Conservation (phyloP, 1,140 invertebrate genomes). For the Hirudo medicinalis region DNA sequence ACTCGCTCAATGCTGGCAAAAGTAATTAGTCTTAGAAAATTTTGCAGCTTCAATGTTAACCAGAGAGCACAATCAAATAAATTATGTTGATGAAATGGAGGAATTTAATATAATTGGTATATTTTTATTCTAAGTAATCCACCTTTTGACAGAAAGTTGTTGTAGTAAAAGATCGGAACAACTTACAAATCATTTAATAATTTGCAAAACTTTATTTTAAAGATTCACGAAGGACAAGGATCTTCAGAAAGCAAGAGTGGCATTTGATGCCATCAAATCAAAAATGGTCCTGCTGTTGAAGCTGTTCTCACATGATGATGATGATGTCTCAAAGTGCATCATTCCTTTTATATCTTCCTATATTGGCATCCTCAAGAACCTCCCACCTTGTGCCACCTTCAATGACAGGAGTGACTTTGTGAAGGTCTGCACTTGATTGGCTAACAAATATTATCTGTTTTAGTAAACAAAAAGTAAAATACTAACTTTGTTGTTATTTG, state of each 20-base stretch:
- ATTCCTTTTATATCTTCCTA: constrained; percentile 47
- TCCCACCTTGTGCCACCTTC: constrained; percentile 25
- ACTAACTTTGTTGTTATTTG: too few relatives aligned
- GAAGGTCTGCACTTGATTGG: background rate
- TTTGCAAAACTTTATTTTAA: background rate
- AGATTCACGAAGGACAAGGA: constrained; percentile 39
- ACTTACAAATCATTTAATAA: background rate
- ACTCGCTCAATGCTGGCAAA: constrained; percentile 41
- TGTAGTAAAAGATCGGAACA: too few relatives aligned
- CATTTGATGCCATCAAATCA: constrained; percentile 41
- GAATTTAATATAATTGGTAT: too few relatives aligned
- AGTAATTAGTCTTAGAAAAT: constrained; percentile 32
- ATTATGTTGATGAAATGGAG: too few relatives aligned
- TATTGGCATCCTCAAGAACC: constrained; percentile 43
- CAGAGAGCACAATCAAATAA: too few relatives aligned
- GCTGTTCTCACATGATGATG: constrained; percentile 47
- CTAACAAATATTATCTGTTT: too few relatives aligned
- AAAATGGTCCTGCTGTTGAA: constrained; percentile 45
- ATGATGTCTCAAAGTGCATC: constrained; percentile 48
- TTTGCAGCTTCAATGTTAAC: background rate
- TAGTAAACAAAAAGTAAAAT: background rate
- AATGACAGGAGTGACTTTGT: background rate
- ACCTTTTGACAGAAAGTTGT: too few relatives aligned
- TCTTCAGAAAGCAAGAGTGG: constrained; percentile 30
- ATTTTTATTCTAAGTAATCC: too few relatives aligned